Conservation (phyloP, 2,797 vertebrate genomes). For the Semaprochilodus insignis region DNA sequence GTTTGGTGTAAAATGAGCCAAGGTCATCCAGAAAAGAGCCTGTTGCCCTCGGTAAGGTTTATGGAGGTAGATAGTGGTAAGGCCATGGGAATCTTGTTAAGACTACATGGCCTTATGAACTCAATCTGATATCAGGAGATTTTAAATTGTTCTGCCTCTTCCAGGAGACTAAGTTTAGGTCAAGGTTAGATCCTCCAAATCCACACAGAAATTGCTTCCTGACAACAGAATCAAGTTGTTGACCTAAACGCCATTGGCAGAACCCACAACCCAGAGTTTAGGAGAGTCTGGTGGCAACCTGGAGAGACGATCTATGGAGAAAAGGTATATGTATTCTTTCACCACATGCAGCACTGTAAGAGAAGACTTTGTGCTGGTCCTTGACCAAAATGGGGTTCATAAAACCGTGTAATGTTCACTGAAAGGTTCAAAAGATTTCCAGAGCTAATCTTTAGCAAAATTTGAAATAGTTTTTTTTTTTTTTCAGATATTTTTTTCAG, state of each 20-base stretch:
- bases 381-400: too few relatives aligned
- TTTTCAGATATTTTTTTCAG: background rate
- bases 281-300: too few relatives aligned
- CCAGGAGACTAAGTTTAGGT: too few relatives aligned
- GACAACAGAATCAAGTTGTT: too few relatives aligned
- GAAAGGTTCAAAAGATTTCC: too few relatives aligned
- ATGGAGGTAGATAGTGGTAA: background rate
- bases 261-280: too few relatives aligned
- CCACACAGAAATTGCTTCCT: background rate
- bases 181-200: background rate
- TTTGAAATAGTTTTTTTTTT: too few relatives aligned
- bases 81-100: background rate
- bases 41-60: background rate
- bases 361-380: background rate
- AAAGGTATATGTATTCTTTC: background rate
- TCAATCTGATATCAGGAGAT: background rate
- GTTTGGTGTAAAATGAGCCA: background rate
- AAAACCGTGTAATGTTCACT: too few relatives aligned
- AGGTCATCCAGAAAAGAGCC: background rate
- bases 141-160: background rate
- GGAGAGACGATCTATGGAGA: too few relatives aligned
- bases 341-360: background rate
- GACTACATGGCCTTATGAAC: background rate
- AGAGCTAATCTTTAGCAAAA: too few relatives aligned
- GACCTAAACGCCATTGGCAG: too few relatives aligned